A percentile compares a stretch with the other conserved stretches of the same genome.
These are phyloP conservation scores for Acanthurus tractus DNA, from an alignment of 2,797 vertebrate species.

Conservation along the genomic window DNA sequence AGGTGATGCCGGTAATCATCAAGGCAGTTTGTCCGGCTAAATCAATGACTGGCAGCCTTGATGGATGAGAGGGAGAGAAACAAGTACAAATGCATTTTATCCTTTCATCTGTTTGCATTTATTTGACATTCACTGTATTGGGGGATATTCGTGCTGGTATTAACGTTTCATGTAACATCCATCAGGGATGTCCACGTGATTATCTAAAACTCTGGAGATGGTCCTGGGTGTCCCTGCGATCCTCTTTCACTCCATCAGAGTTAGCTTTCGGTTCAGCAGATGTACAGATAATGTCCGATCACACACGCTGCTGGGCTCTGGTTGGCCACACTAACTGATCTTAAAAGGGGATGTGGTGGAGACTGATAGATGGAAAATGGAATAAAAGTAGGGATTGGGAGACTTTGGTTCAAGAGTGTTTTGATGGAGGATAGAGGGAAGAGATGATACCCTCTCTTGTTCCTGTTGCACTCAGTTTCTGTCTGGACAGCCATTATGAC, in stretches of 20 bases:
- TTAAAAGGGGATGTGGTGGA: slow-evolving; percentile 12
- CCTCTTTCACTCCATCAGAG: slow-evolving; percentile 60
- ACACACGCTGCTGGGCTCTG: slow-evolving; percentile 30
- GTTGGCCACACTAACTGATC: slow-evolving; percentile 4
- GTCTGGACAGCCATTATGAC: slow-evolving; percentile 8
- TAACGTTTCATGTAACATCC: slow-evolving; percentile 29
- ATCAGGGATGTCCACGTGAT: slow-evolving; percentile 46
- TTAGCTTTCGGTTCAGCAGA: slow-evolving; percentile 34
- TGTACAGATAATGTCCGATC: slow-evolving; percentile 52
- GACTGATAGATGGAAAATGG: slow-evolving; percentile 20
- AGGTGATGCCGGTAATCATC: slow-evolving; percentile 65
- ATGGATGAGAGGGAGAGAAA: slow-evolving; percentile 26
- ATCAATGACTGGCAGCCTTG: slow-evolving; percentile 53
- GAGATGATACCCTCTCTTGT: not conserved
- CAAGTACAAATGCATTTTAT: slow-evolving; percentile 43
- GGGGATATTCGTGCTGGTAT: slow-evolving; percentile 40
- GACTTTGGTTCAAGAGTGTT: slow-evolving; percentile 10
- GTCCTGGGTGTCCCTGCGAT: slow-evolving; percentile 60
- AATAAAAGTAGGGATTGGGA: not conserved
- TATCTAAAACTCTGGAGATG: slow-evolving; percentile 60
- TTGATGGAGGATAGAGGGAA: not conserved
- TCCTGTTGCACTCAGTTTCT: slow-evolving; percentile 1
- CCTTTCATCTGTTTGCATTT: slow-evolving; percentile 42
- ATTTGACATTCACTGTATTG: slow-evolving; percentile 26
- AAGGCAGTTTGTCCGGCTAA: slow-evolving; percentile 57